Evolutionary conservation across 1,140 invertebrate genomes (phyloP).

Genomic region (Homarus americanus): DNA sequence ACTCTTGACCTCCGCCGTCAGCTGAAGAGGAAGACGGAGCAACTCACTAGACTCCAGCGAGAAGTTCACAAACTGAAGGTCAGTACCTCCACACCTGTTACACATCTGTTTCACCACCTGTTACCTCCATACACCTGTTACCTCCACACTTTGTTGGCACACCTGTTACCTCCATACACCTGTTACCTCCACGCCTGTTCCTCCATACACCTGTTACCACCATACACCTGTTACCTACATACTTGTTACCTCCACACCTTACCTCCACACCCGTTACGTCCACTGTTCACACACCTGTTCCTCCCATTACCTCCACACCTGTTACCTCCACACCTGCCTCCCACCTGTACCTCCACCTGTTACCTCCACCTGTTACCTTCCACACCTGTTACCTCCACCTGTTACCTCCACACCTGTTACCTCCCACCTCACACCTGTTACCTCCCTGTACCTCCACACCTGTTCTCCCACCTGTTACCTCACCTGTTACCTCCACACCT

Average conservation of each 20-base stretch:
- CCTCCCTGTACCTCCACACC: not conserved
- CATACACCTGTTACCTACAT: not conserved
- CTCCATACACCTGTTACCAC: not conserved
- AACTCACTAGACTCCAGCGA: constrained; percentile 80
- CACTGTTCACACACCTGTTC: not conserved
- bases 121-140: not conserved
- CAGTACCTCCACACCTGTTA: constrained; percentile 71
- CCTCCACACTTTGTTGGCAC: not conserved
- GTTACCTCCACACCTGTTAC: not conserved
- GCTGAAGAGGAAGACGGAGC: constrained; percentile 78
- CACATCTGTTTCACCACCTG: not conserved
- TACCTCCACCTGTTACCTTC: not conserved
- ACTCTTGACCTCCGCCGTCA: constrained; percentile 77
- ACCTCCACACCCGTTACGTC: not conserved
- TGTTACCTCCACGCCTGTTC: not conserved
- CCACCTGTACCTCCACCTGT: not conserved
- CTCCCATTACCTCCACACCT: not conserved
- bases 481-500: not conserved
- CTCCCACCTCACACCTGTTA: constrained; percentile 71
- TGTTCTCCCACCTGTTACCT: not conserved
- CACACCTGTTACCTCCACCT: not conserved
- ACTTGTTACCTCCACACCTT: not conserved
- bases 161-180: no score
- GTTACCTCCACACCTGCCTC: not conserved
- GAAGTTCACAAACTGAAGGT: constrained; percentile 83